Percentiles rank a stretch among this genome's conserved stretches.
Conservation (phyloP, 2,797 vertebrate genomes). For the Pristis pectinata region DNA sequence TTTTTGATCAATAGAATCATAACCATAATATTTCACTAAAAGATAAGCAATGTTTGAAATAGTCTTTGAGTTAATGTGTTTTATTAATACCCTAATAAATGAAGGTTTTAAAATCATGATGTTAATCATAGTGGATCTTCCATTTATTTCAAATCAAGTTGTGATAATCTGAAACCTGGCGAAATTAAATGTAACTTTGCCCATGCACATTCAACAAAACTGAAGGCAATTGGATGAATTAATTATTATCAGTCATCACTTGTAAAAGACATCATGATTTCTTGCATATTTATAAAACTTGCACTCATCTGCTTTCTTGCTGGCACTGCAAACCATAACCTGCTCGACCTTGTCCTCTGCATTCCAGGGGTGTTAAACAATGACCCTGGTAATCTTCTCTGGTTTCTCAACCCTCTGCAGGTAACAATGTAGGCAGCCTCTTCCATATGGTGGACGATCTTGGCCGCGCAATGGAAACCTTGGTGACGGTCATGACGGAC, state of each 20-base stretch:
- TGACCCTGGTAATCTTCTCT: not conserved
- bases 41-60: not conserved
- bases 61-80: not conserved
- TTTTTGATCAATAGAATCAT: not conserved
- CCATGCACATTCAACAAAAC: not conserved
- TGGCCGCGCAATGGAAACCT: constrained; percentile 87
- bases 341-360: not conserved
- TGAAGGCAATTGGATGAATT: not conserved
- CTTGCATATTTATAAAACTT: not conserved
- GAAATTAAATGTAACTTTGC: not conserved
- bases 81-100: not conserved
- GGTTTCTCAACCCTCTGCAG: constrained; percentile 59
- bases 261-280: constrained; percentile 12
- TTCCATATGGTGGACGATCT: constrained; percentile 92
- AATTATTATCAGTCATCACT: not conserved
- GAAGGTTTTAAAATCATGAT: constrained; percentile 11
- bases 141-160: not conserved
- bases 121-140: not conserved
- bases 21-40: not conserved
- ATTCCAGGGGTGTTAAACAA: not conserved
- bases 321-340: not conserved
- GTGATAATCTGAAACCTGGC: not conserved
- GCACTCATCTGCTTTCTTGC: not conserved
- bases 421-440: constrained; percentile 83
- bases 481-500: constrained; percentile 90